phyloP scores from a whole-genome alignment of 1,140 invertebrate genomes.

The Camponotus vicinus region DNA sequence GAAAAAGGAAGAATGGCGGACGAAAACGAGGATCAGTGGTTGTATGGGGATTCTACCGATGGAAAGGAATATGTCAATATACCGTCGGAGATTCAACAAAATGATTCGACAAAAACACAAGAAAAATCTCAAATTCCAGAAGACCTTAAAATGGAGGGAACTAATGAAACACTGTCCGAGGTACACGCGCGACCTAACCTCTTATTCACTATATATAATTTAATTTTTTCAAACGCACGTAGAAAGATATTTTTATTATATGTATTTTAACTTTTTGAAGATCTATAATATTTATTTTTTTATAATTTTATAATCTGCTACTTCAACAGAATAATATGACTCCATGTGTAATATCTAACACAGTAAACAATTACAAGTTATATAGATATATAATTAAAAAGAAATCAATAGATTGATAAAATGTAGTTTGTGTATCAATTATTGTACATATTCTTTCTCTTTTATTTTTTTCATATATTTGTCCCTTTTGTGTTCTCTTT shows the following conservation, averaged over 20 bases:
- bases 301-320: not conserved
- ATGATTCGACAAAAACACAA: slow-evolving; percentile 75
- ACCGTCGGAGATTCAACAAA: slow-evolving; percentile 78
- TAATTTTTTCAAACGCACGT: not conserved
- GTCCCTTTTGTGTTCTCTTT: not conserved
- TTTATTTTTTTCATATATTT: not conserved
- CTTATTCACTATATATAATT: slow-evolving; percentile 33
- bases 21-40: slow-evolving; percentile 92
- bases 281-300: not conserved
- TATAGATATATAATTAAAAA: not conserved
- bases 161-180: slow-evolving; percentile 62
- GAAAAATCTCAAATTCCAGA: slow-evolving; percentile 77
- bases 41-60: slow-evolving; percentile 89
- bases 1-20: slow-evolving; percentile 87
- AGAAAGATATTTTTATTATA: not conserved
- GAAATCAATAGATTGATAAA: not conserved
- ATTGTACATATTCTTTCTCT: not conserved
- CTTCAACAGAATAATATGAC: not conserved
- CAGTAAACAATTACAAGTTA: not conserved
- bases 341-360: not conserved
- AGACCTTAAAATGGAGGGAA: slow-evolving; percentile 69
- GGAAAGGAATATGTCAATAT: slow-evolving; percentile 76
- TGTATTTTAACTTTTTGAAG: not conserved
- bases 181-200: slow-evolving; percentile 75
- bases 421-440: not conserved